Evolutionary conservation across 2,888 invertebrate species (phyloP).

Genomic region (Operophtera brumata): DNA sequence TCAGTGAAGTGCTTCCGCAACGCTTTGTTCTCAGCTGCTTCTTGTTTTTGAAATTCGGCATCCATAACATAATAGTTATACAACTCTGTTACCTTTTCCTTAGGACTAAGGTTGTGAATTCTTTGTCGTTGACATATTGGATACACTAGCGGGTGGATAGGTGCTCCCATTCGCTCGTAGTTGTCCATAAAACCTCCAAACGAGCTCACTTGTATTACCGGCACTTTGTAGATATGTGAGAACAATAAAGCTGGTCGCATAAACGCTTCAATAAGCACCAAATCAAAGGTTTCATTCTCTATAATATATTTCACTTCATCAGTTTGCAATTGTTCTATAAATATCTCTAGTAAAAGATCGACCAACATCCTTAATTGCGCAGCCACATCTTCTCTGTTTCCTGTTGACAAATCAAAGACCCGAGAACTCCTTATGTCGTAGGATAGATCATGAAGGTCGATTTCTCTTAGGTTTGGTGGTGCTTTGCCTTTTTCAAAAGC

Average conservation of each 20-base stretch:
- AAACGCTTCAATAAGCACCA: slow-evolving; percentile 42
- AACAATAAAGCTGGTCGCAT: slow-evolving; percentile 30
- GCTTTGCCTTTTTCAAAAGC: slow-evolving; percentile 35
- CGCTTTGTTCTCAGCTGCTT: slow-evolving; percentile 20
- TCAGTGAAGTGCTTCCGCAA: slow-evolving; percentile 18
- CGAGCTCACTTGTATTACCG: slow-evolving; percentile 51
- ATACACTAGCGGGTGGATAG: slow-evolving; percentile 46
- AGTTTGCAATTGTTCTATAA: slow-evolving; percentile 14
- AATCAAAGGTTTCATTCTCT: slow-evolving; percentile 41
- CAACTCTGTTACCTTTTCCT: slow-evolving; percentile 42
- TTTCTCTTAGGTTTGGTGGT: slow-evolving; percentile 53
- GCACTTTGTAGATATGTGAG: slow-evolving; percentile 42
- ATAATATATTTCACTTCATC: slow-evolving; percentile 37
- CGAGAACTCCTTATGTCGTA: slow-evolving; percentile 26
- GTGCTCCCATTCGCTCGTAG: slow-evolving; percentile 41
- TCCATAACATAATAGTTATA: slow-evolving; percentile 30
- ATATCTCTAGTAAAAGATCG: background rate
- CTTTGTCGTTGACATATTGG: slow-evolving; percentile 33
- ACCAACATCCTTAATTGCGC: background rate
- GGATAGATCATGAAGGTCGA: slow-evolving; percentile 50
- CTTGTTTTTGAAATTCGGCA: background rate
- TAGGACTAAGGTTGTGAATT: slow-evolving; percentile 41
- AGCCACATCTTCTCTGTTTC: background rate
- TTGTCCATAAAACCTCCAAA: slow-evolving; percentile 20
- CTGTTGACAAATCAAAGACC: background rate